Evolutionary conservation across 2,113 vertebrate species (phyloP), one percentile per base, ranked within the genome.

Genomic region (Prinia subflava): DNA sequence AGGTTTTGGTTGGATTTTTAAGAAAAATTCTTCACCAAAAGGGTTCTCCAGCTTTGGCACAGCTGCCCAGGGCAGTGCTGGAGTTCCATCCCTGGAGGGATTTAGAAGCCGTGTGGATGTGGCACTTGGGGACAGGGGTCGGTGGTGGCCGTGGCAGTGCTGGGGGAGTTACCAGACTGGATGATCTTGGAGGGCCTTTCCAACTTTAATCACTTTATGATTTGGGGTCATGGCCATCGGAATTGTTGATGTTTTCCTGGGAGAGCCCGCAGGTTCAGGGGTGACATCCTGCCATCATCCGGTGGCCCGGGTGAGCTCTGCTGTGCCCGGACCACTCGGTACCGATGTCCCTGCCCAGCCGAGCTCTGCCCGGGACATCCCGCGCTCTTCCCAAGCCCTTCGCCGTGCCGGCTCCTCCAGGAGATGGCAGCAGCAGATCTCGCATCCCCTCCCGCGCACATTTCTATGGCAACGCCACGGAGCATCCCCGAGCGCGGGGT

Each of bases 381-480:
- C 13, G 20, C 3, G 62, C 47, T 73, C 50, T 42, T 24, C 56
- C 68, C 2, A 10, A 10, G 37, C 62, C 22, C 52, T 35, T 3
- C 11, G 7, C 83, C 13, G 81, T 78, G 64, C 37, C 30, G 4
- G 10, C 16, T 90, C 75, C n/a, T 93, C 96, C 96, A 94, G 95
- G 88, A 95, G 97, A 47, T 94, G 97, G 96, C 97, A 96, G 97
- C 89, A 95, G 83, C 70, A 24, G 35, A 46, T 85, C 83, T 92
- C 47, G 2, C 55, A 88, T 95, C 73, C 64, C 71, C 44, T 56
- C 52, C 49, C 28, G 25, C 11, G 2, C 59, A 6, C 55, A 6
- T 84, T 67, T 11, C 93, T 17, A 73, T 64, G 74, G 92, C 68
- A 91, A 89, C 84, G 21, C 11, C 42, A 71, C 1, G 4, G 28